These are phyloP conservation scores for Thymelicus lineola DNA, from an alignment of 2,888 invertebrate species.

Conservation along the genomic window DNA sequence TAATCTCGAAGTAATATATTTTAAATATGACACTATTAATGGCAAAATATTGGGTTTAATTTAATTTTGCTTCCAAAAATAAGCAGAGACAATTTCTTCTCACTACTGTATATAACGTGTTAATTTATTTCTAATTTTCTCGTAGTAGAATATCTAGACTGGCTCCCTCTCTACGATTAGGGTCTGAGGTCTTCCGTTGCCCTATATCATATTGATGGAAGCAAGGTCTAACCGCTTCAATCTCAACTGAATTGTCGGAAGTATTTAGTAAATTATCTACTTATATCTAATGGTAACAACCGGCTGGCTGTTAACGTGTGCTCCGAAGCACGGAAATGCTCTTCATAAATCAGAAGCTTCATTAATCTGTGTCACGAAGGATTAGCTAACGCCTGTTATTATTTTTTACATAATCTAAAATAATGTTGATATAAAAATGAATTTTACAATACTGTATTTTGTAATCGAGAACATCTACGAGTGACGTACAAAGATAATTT, in stretches of 20 bases:
- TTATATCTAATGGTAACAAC: constrained; percentile 3
- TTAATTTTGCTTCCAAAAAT: too few relatives aligned
- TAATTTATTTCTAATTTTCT: neutral
- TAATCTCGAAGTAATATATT: too few relatives aligned
- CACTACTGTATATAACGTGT: too few relatives aligned
- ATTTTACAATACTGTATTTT: too few relatives aligned
- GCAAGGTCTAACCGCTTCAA: constrained; percentile 10
- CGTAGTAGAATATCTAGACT: neutral
- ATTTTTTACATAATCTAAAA: neutral
- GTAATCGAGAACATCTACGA: too few relatives aligned
- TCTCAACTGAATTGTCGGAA: constrained; percentile 3
- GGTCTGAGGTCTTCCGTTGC: neutral
- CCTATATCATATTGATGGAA: neutral
- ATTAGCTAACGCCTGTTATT: neutral
- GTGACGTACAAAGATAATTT: too few relatives aligned
- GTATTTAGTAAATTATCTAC: constrained; percentile 12
- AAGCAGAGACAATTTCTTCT: too few relatives aligned
- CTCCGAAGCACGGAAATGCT: constrained; percentile 4
- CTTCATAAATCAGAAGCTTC: constrained; percentile 10
- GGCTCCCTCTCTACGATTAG: neutral
- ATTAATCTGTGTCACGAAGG: neutral
- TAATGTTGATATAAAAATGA: too few relatives aligned
- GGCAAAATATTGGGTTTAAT: too few relatives aligned
- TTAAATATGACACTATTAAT: too few relatives aligned
- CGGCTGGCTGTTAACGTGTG: neutral